Evolutionary conservation across 1,140 invertebrate species (phyloP).

Genomic region (Drosophila rufa): DNA sequence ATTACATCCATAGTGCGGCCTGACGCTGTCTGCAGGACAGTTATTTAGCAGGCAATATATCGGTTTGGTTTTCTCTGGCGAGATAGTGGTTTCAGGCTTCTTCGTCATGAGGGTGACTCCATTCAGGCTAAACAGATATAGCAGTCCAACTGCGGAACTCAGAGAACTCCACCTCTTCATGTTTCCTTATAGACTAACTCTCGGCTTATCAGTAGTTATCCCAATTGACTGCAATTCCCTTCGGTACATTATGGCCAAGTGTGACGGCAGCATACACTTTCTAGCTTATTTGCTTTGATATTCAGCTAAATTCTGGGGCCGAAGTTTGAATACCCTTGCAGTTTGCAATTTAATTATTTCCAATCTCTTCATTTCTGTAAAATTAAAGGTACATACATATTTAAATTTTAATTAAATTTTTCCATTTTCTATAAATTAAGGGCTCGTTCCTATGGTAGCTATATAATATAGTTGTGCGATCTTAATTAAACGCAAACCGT

Average conservation of each 20-base stretch:
- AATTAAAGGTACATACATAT: no score
- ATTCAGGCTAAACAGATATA: not conserved
- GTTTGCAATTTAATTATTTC: no score
- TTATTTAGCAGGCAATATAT: not conserved
- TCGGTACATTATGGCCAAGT: conserved; percentile 1
- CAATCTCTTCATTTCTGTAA: no score
- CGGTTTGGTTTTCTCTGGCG: not conserved
- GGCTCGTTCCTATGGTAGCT: no score
- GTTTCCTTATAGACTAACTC: not conserved
- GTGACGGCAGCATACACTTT: not conserved
- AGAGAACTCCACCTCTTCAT: conserved; percentile 3
- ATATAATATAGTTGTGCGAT: no score
- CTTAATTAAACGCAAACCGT: no score
- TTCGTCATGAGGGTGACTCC: not conserved
- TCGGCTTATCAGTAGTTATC: not conserved
- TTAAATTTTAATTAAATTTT: no score
- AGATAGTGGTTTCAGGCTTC: not conserved
- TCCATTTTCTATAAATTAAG: no score
- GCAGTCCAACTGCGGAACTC: not conserved
- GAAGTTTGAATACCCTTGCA: no score
- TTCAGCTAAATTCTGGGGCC: no score
- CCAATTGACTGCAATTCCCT: not conserved
- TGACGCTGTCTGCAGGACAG: not conserved
- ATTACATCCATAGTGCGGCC: not conserved
- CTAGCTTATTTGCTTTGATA: not conserved